Base-by-base conservation (phyloP, 2,888 invertebrate species). In the Apotomis betuletana region DNA sequence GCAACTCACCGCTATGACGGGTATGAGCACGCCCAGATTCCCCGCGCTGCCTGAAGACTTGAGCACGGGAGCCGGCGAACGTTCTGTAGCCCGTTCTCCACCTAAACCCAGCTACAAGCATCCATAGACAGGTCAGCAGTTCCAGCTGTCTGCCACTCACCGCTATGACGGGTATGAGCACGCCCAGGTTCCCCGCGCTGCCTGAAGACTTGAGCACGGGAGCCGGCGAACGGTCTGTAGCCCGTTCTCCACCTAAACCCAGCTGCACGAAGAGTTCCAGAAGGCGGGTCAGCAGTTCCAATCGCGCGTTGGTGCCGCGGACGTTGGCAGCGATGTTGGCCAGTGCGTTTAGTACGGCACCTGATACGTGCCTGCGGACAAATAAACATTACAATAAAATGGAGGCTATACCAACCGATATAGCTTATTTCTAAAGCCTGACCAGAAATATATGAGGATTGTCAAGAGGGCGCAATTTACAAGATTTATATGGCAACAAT, bases 91-190 rank as follows among this genome's bases (percentile, higher is more conserved):
- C 27, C 27, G 49, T 9, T 8, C 49, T 2, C 99, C 98, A 0
- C 99, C 99, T 70, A 99, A 93, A 0, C 99, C 99, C 74, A 99
- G 95, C 86, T 99, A 99, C 99, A 91, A 99, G 92, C 90, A 99
- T 99, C 65, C 99, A 93, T 67, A 99, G 94, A 44, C 98, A 95
- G 3, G 96, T 38, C 97, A 96, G 83, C 98, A 97, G 82, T 99
- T 99, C 63, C 97, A 97, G 46, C 13, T 38, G 3, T 6, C 1
- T 27, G 10, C 38, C 54, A 86, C 90, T 87, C 77, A 97, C 97
- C 57, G 99, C 99, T 80, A 99, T 99, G 6, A 99, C 99, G 0
- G 99, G 99, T 87, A 99, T 99, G 0, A 99, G 93, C 74, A 99
- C 98, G 44, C 99, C 99, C 68, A 99, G 93, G 89, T 99, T 99